Evolutionary conservation across 2,113 vertebrate genomes (phyloP), one percentile per base, ranked within the genome.

Genomic region (Cryptomyrus ogoouensis): DNA sequence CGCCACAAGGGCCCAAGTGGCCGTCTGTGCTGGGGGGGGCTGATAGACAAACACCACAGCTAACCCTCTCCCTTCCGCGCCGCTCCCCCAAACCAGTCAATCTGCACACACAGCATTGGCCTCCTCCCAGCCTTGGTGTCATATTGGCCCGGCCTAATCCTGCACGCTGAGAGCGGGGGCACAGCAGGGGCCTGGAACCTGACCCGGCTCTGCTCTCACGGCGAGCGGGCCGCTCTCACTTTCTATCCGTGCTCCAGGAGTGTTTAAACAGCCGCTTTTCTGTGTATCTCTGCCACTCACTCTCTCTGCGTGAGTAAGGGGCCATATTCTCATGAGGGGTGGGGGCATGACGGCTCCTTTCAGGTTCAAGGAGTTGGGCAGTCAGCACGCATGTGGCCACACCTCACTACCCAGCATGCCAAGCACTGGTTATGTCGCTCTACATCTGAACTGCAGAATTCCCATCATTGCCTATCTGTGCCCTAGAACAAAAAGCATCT

Each of bases 131-230:
- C 70, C 50, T 53, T 12, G 17, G 46, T 53, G 88, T 42, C 80
- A 58, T 24, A 83, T 52, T 13, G 80, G 53, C 80, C 89, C 24
- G 21, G 19, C 50, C 21, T 89, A 89, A 89, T 89, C 89, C 88
- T 35, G n/a, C 42, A n/a, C 53, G 85, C 56, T 85, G 24, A 89
- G 89, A 52, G 47, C 19, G 3, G 24, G 50, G 35, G 15, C 50
- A n/a, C 77, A 46, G 53, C 21, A 8, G 77, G 88, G 35, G 27
- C 86, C 66, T 56, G 74, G 46, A 89, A 62, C 24, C 83, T 17
- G 52, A 85, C 83, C 89, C n/a, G 15, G 52, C 42, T 47, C 15
- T 46, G 39, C 89, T 66, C 83, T 19, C 83, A n/a, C 12, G 35
- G 49, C 19, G 3, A 31, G n/a, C 17, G 24, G 70, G 31, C 27